A percentile compares a stretch with the other conserved stretches of the same genome.
Evolutionary conservation across 2,797 vertebrate genomes (phyloP).

Genomic region (Hephaestus fuliginosus): DNA sequence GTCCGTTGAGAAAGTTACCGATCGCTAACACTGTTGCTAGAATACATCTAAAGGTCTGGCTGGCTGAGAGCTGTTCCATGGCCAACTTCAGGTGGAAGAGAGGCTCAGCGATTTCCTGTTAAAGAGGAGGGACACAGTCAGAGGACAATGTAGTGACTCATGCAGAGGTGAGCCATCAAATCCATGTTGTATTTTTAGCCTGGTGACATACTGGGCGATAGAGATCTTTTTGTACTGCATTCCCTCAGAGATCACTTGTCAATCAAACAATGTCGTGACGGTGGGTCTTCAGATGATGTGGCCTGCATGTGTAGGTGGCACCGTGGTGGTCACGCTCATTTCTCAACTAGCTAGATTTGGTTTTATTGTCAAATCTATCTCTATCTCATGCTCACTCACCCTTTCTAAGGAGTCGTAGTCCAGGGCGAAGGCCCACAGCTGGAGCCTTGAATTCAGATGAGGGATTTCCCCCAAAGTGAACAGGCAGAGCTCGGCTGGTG

Average conservation of each 20-base stretch:
- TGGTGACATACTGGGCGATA: constrained; percentile 4
- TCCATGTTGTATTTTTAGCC: constrained; percentile 19
- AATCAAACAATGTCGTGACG: background rate
- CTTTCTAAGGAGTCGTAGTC: constrained; percentile 86
- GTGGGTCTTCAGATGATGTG: background rate
- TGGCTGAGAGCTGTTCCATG: constrained; percentile 86
- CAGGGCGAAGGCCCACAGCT: constrained; percentile 86
- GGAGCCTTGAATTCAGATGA: constrained; percentile 81
- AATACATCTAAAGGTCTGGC: constrained; percentile 84
- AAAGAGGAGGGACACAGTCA: constrained; percentile 6
- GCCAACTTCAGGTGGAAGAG: constrained; percentile 87
- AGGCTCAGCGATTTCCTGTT: constrained; percentile 87
- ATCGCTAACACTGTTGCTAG: constrained; percentile 86
- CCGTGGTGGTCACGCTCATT: background rate
- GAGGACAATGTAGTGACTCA: constrained; percentile 10
- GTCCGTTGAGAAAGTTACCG: constrained; percentile 87
- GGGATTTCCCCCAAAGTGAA: constrained; percentile 81
- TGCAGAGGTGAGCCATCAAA: constrained; percentile 5
- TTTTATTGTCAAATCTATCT: background rate
- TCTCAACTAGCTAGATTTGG: background rate
- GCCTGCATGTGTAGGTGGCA: background rate
- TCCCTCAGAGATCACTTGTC: background rate
- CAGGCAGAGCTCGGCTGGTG: constrained; percentile 84
- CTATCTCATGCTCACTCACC: constrained; percentile 60
- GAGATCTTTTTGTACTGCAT: background rate